These are phyloP conservation scores for Platygyra sinensis DNA, from an alignment of 64 coral and sea anemone genomes.

Conservation along the genomic window DNA sequence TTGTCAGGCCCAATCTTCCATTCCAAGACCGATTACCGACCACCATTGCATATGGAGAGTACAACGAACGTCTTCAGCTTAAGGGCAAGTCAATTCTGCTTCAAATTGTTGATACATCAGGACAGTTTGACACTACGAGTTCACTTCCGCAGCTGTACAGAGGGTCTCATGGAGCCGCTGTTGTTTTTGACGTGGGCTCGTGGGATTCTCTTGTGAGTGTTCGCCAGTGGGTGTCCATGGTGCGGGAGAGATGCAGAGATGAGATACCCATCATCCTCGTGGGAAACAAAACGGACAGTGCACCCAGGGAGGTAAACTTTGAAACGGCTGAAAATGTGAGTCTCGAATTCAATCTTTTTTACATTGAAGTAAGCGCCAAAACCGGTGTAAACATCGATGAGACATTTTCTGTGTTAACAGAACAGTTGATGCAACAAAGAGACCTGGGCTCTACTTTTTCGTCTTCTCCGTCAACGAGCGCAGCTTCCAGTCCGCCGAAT, in stretches of 20 bases:
- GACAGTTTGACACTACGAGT: constrained; percentile 39
- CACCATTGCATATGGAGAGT: constrained; percentile 41
- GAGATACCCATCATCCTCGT: constrained; percentile 80
- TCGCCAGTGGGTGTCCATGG: constrained; percentile 54
- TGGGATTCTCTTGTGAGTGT: constrained; percentile 34
- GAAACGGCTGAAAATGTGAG: constrained; percentile 42
- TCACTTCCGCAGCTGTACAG: constrained; percentile 67
- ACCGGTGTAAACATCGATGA: constrained; percentile 73
- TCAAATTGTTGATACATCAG: constrained; percentile 85
- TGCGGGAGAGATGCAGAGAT: constrained; percentile 21
- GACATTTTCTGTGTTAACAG: constrained; percentile 60
- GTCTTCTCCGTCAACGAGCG: background rate
- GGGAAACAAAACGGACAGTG: constrained; percentile 78
- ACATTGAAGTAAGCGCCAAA: constrained; percentile 78
- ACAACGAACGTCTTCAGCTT: constrained; percentile 59
- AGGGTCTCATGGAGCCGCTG: constrained; percentile 42
- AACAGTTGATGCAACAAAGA: constrained; percentile 57
- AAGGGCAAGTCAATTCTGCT: constrained; percentile 72
- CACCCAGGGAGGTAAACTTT: background rate
- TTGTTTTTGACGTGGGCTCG: constrained; percentile 74
- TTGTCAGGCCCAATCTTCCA: constrained; percentile 5
- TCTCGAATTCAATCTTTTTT: constrained; percentile 52
- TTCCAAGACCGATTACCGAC: background rate
- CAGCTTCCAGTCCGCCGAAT: background rate
- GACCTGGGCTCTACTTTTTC: background rate